These are phyloP conservation scores for Heliconius erato DNA, from an alignment of 2,888 invertebrate species.

Conservation along the genomic window DNA sequence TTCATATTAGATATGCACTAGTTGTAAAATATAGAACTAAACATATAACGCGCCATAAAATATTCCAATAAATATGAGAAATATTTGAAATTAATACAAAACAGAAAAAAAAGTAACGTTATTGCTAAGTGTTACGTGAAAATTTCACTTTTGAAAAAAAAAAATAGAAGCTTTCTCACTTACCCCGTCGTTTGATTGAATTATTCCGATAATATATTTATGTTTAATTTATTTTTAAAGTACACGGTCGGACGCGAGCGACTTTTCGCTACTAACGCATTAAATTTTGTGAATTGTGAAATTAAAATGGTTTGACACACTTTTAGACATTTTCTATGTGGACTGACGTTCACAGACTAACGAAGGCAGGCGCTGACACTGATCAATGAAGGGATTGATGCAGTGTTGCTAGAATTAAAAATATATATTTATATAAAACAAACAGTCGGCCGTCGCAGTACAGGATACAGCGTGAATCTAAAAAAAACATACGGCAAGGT, in stretches of 20 bases:
- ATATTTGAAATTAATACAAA: background rate
- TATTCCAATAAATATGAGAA: background rate
- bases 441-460: too few relatives aligned
- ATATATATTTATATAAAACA: background rate
- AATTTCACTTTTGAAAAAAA: slow-evolving; percentile 57
- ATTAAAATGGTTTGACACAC: slow-evolving; percentile 67
- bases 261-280: slow-evolving; percentile 57
- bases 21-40: background rate
- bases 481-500: too few relatives aligned
- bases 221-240: slow-evolving; percentile 7
- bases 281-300: slow-evolving; percentile 62
- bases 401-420: slow-evolving; percentile 9
- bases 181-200: slow-evolving; percentile 30
- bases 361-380: slow-evolving; percentile 33
- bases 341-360: slow-evolving; percentile 54
- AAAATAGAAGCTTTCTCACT: slow-evolving; percentile 53
- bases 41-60: slow-evolving; percentile 11
- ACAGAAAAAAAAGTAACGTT: slow-evolving; percentile 4
- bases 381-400: background rate
- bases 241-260: slow-evolving; percentile 48
- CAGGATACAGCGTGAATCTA: too few relatives aligned
- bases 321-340: slow-evolving; percentile 71
- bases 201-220: background rate
- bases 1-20: background rate
- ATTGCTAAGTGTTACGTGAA: slow-evolving; percentile 53